Evolutionary conservation across 2,888 invertebrate species (phyloP).

Genomic region (Athripsodes cinereus): DNA sequence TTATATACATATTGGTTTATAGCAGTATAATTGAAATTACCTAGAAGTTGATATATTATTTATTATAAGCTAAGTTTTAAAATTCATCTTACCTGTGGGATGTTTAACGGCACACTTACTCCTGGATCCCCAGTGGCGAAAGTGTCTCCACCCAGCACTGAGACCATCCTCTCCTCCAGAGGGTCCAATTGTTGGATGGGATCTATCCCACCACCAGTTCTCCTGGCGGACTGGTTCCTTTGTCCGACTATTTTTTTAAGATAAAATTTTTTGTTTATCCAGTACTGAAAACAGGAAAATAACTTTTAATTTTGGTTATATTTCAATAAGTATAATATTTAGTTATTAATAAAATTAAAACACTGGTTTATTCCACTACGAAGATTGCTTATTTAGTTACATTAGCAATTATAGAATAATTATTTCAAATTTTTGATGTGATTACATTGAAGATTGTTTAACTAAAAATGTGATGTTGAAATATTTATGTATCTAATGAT

Average conservation of each 20-base stretch:
- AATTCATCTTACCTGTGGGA: not conserved
- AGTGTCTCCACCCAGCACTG: not conserved
- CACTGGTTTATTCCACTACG: not conserved
- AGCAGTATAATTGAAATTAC: not conserved
- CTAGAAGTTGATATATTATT: too few species aligned
- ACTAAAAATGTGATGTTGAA: not conserved
- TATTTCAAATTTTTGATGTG: too few species aligned
- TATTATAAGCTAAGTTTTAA: not conserved
- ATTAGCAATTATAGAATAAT: too few species aligned
- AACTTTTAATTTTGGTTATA: not conserved
- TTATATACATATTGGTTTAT: too few species aligned
- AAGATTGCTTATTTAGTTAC: too few species aligned
- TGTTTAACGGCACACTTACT: not conserved
- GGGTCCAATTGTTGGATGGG: not conserved
- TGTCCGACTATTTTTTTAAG: not conserved
- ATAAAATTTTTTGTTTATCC: not conserved
- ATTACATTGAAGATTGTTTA: too few species aligned
- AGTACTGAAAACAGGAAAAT: conserved; percentile 1
- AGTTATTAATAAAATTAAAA: not conserved
- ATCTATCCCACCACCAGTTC: not conserved
- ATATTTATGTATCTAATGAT: not conserved
- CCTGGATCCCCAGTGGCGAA: conserved; percentile 3
- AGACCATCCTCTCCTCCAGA: conserved; percentile 2
- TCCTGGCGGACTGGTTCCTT: not conserved
- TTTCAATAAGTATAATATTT: not conserved